A percentile compares a stretch with the other conserved stretches of the same genome.
Conservation (phyloP, 2,113 vertebrate genomes). For the Nibea coibor region DNA sequence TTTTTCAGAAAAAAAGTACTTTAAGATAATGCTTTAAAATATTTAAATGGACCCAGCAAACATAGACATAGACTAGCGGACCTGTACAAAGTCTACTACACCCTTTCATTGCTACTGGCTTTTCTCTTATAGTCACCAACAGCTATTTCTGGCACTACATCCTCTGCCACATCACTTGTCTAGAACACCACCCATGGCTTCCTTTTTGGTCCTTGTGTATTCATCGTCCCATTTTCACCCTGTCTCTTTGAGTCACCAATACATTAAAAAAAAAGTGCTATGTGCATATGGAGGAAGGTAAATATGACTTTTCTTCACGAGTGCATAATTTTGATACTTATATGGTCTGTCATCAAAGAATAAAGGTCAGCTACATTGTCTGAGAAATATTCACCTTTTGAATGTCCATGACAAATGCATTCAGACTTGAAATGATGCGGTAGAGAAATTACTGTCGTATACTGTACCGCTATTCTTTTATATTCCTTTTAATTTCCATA, state of each 20-base stretch:
- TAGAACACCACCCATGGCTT: not conserved
- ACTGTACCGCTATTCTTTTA: not conserved
- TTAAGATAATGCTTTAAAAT: not conserved
- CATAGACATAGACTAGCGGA: not conserved
- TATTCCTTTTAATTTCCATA: not conserved
- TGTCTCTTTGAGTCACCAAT: not conserved
- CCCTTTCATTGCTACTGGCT: not conserved
- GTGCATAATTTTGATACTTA: not conserved
- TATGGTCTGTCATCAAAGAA: not conserved
- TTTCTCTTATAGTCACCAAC: not conserved
- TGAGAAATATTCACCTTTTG: not conserved
- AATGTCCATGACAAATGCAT: not conserved
- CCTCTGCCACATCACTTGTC: not conserved
- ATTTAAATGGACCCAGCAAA: not conserved
- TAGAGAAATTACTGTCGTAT: not conserved
- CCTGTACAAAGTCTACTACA: not conserved
- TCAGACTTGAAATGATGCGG: not conserved
- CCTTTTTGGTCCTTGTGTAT: not conserved
- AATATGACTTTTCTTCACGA: not conserved
- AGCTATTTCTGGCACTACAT: conserved; percentile 1
- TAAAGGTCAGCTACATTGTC: not conserved
- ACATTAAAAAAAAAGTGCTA: not conserved
- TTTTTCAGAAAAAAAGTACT: not conserved
- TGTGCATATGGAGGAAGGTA: not conserved
- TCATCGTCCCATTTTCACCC: not conserved